These are phyloP conservation scores for Dermolepida albohirtum DNA, from an alignment of 2,888 invertebrate species.

Conservation along the genomic window DNA sequence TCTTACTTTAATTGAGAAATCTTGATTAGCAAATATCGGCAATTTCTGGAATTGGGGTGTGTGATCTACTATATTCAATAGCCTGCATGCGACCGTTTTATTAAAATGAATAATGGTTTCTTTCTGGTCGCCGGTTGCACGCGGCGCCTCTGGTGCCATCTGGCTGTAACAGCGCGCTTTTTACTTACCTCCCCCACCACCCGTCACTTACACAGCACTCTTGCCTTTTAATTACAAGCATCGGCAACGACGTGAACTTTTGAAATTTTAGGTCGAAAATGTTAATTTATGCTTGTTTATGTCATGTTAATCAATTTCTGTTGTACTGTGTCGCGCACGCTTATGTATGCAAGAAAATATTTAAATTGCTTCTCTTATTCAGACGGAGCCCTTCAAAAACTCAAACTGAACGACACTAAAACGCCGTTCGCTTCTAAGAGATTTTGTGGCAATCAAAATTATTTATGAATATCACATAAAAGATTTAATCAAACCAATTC, in stretches of 20 bases:
- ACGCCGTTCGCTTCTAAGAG: too few species aligned
- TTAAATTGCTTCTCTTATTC: conserved; percentile 7
- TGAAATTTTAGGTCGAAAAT: conserved; percentile 62
- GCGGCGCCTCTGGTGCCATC: conserved; percentile 61
- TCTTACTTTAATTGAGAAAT: conserved; percentile 30
- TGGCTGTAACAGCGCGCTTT: conserved; percentile 61
- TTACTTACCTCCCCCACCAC: conserved; percentile 57
- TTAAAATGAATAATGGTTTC: conserved; percentile 64
- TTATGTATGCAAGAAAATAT: conserved; percentile 5
- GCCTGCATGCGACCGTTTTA: conserved; percentile 61
- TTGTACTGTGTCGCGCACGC: conserved; percentile 31
- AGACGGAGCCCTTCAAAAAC: background rate
- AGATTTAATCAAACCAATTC: too few species aligned
- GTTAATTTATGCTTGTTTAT: conserved; percentile 62
- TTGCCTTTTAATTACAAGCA: conserved; percentile 49
- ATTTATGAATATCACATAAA: too few species aligned
- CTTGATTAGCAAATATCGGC: conserved; percentile 33
- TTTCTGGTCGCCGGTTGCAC: conserved; percentile 58
- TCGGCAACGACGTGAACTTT: conserved; percentile 59
- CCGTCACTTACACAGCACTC: conserved; percentile 61
- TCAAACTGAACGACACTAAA: too few species aligned
- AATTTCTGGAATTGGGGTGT: conserved; percentile 44
- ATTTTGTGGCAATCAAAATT: too few species aligned
- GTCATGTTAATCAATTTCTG: conserved; percentile 62
- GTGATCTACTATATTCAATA: conserved; percentile 58